Evolutionary conservation across 2,888 invertebrate species (phyloP), one percentile per base, ranked within the genome.

Genomic region (Drosophila helvetica): DNA sequence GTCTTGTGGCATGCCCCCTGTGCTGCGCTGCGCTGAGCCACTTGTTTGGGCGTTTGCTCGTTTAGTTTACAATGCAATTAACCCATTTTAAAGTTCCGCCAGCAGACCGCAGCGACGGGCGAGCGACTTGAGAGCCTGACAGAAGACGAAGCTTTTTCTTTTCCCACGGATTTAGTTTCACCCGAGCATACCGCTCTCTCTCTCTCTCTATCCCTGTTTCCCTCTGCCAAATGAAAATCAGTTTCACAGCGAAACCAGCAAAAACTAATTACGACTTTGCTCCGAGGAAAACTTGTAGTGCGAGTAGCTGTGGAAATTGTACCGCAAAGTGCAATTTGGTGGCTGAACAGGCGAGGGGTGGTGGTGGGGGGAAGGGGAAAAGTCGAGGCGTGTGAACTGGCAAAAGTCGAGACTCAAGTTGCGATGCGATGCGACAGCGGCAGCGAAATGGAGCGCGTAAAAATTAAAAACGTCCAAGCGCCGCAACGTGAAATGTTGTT

Each of bases 31-130:
- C 3, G 30, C 63, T 62, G 75, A 53, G 73, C 52, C 64, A 77
- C 80, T 82, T 82, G 85, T 88, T 88, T 88, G 81, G 81, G 63
- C 84, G 83, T 88, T 82, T 82, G 86, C 80, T 87, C 70, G 80
- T 73, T 77, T 82, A 88, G 88, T 82, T 82, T 82, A 82, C 88
- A 84, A 84, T 89, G 83, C 89, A 84, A 89, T 84, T 84, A 84
- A 84, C 88, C 84, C 88, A 84, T 84, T 84, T 87, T 76, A 84
- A 84, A 84, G 82, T 89, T 84, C 77, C 73, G 79, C 79, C 68
- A 76, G 83, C 75, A 70, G 75, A 67, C 87, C 86, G 47, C 81
- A 79, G 66, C 65, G 65, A 62, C 54, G 47, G 15, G 17, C n/a
- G 47, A 15, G 17, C n/a, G 17, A 19, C 33, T 38, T 46, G 46